Base-by-base conservation (phyloP, 1,140 invertebrate species). In the Thaumatotibia leucotreta region DNA sequence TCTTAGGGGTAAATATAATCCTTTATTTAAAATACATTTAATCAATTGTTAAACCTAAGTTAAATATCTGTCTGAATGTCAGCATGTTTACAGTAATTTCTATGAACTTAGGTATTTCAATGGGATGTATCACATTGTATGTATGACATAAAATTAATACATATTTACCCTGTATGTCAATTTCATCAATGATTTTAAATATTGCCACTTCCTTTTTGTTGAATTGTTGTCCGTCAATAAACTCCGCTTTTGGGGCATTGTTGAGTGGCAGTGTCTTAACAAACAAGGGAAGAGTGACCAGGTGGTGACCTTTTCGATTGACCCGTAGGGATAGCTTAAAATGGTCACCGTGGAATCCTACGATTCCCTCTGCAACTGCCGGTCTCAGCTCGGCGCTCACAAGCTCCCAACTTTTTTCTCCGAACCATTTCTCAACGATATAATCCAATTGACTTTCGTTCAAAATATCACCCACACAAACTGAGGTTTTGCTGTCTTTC, bases 311-410 rank as follows among this genome's bases (percentile, higher is more conserved):
- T 0, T 20, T 39, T 1, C 70, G 49, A 27, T 64, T 64, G 1
- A 87, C 75, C 14, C 72, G 49, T 0, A 89, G 54, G 0, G 52
- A 67, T 1, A 80, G 61, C 11, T 73, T 74, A 1, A 77, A 73
- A 33, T 89, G 85, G 23, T 88, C 85, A 1, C 79, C 84, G 0
- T 88, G 70, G 67, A 84, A 88, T 1, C 85, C 87, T 0, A 76
- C 62, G 0, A 88, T 24, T 0, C 84, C 86, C 1, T 77, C 64
- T 0, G 66, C 23, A 0, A n/a, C n/a, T n/a, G 80, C 79, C 4
- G 76, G 75, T 11, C 65, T 73, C 4, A n/a, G n/a, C n/a, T n/a
- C n/a, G n/a, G n/a, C n/a, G n/a, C n/a, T n/a, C n/a, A n/a, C n/a
- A n/a, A n/a, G 10, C 10, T 70, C 8, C 66, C 71, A 80, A 1